Conservation (phyloP, 2,113 vertebrate species). For the Aleadryas rufinucha region DNA sequence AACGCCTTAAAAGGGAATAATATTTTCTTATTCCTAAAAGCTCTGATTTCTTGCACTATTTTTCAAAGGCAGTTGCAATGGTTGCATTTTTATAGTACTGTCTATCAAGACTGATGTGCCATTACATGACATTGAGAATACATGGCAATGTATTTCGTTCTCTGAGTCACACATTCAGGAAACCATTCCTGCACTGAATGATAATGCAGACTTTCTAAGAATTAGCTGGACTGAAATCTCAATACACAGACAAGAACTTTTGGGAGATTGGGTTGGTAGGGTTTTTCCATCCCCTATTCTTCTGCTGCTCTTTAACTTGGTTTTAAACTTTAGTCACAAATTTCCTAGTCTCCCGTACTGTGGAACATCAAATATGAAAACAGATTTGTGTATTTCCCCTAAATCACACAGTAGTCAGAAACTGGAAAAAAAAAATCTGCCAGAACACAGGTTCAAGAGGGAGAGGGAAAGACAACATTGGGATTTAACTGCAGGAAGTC, state of each 20-base stretch:
- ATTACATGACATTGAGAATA: neutral
- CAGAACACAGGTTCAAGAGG: neutral
- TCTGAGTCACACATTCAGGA: neutral
- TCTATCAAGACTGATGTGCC: neutral
- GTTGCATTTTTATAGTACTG: neutral
- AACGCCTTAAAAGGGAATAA: neutral
- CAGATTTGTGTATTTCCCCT: neutral
- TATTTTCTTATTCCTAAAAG: neutral
- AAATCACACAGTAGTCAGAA: neutral
- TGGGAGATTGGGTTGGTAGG: fast-evolving
- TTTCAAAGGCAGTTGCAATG: neutral
- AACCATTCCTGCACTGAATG: neutral
- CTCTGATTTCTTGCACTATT: neutral
- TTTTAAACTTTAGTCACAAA: neutral
- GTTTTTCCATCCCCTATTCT: neutral
- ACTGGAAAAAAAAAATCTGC: neutral
- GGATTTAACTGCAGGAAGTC: neutral
- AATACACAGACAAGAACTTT: neutral
- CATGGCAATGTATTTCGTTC: neutral
- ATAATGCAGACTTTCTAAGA: neutral
- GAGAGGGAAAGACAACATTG: neutral
- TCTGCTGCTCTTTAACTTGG: neutral
- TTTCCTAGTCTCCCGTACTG: neutral
- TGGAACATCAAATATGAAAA: neutral
- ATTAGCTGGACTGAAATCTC: neutral